Evolutionary conservation across 2,888 invertebrate species (phyloP).

Genomic region (Pammene aurita): DNA sequence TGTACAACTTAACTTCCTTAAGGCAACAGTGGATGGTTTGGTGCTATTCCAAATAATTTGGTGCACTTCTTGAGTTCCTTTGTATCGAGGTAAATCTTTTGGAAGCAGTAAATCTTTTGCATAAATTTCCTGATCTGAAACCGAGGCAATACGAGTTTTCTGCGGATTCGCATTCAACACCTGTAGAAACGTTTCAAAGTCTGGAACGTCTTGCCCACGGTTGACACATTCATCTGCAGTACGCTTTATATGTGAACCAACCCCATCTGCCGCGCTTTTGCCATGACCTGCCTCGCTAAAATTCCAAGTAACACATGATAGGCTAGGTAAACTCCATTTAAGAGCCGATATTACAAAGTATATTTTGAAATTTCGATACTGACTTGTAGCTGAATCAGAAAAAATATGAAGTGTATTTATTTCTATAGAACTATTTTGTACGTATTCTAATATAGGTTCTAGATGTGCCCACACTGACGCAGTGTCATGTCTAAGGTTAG

Average conservation of each 20-base stretch:
- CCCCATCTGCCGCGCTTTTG: too few species aligned
- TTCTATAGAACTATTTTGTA: neutral
- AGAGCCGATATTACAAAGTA: neutral
- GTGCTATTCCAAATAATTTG: neutral
- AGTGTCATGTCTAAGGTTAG: too few species aligned
- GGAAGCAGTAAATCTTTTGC: too few species aligned
- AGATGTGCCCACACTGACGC: neutral
- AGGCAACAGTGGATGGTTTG: constrained; percentile 10
- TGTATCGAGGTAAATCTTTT: too few species aligned
- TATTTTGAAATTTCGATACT: constrained; percentile 9
- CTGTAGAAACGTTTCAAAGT: too few species aligned
- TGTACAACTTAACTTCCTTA: constrained; percentile 5
- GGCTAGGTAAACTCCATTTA: too few species aligned
- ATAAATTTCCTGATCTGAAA: neutral
- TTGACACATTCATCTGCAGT: neutral
- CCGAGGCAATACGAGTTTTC: neutral
- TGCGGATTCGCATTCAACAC: neutral
- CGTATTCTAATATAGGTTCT: neutral
- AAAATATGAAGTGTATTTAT: neutral
- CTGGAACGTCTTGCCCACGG: neutral
- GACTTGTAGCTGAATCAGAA: constrained; percentile 1
- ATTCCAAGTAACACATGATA: too few species aligned
- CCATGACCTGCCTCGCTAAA: too few species aligned
- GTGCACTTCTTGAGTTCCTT: constrained; percentile 9
- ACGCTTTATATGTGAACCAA: neutral